A percentile compares a stretch with the other conserved stretches of the same genome.
Evolutionary conservation across 2,888 invertebrate species (phyloP).

Genomic region (Leptarthrus brevirostris): DNA sequence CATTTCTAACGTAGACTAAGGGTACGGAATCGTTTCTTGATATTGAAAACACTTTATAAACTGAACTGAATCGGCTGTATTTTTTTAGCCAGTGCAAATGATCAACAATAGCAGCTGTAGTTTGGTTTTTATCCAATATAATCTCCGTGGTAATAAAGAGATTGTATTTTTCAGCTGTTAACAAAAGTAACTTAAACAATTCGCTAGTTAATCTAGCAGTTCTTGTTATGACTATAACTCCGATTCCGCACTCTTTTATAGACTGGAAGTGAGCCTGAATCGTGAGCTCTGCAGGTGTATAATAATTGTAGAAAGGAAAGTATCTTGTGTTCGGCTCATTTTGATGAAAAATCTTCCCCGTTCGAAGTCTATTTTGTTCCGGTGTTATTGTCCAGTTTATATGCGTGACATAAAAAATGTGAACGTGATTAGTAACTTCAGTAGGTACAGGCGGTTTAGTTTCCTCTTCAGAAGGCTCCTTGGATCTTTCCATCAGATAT

Average conservation of each 20-base stretch:
- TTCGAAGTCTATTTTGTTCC: neutral
- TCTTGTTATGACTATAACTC: slow-evolving; percentile 68
- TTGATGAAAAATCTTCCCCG: neutral
- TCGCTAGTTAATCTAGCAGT: slow-evolving; percentile 62
- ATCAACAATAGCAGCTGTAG: slow-evolving; percentile 67
- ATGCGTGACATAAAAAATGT: slow-evolving; percentile 65
- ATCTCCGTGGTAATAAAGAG: slow-evolving; percentile 72
- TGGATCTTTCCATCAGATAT: slow-evolving; percentile 59
- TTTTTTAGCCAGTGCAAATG: slow-evolving; percentile 63
- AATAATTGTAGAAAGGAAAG: slow-evolving; percentile 64
- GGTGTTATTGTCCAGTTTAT: slow-evolving; percentile 62
- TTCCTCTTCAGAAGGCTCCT: slow-evolving; percentile 57
- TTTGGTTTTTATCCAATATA: slow-evolving; percentile 71
- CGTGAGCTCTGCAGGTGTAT: slow-evolving; percentile 63
- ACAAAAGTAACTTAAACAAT: slow-evolving; percentile 64
- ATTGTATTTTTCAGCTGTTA: slow-evolving; percentile 67
- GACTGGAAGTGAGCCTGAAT: slow-evolving; percentile 72
- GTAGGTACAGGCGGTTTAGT: slow-evolving; percentile 32
- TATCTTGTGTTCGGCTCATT: slow-evolving; percentile 58
- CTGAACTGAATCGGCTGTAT: slow-evolving; percentile 59
- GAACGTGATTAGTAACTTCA: slow-evolving; percentile 60
- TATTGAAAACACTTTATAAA: slow-evolving; percentile 64
- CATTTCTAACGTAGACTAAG: slow-evolving; percentile 75
- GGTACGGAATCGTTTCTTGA: slow-evolving; percentile 66
- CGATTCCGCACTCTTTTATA: slow-evolving; percentile 71